Evolutionary conservation across 2,797 vertebrate species (phyloP), one percentile per base, ranked within the genome.

Genomic region (Hylomyscus alleni): DNA sequence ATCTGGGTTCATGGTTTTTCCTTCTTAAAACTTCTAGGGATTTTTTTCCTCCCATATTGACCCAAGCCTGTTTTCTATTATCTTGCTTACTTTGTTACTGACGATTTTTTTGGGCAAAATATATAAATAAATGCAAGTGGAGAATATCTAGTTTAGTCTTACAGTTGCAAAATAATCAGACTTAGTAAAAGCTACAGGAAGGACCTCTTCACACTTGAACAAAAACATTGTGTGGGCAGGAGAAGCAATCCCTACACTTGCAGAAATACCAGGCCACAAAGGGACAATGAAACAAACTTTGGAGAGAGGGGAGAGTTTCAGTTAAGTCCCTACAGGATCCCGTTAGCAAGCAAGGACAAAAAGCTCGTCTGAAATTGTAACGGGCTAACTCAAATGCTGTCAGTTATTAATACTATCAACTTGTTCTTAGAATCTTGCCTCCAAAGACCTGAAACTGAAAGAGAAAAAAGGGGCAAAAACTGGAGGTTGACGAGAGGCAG

Each of bases 11-110:
- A 69, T 81, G 31, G 31, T 76, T 62, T 75, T 73, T 52, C 3
- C 37, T 95, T 90, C 52, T 86, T 89, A 89, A 93, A 97, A 93
- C 34, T 86, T 90, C 52, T 40, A 15, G 40, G 37, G 77, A 90
- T 73, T 69, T 69, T 77, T 44, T 69, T n/a, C 3, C 17, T 29
- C 0, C 12, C 20, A 77, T 73, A 40, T 87, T 90, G 90, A 93
- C 85, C 65, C 77, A 75, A 92, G 69, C 29, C 83, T 75, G 94
- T 26, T 90, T 62, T 67, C 58, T 9, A n/a, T 54, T 95, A 69
- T 95, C 65, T 88, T 92, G 75, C 60, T 82, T 94, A 93, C 90
- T 9, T 69, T 76, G n/a, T 92, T 86, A 75, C 62, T 62, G 58
- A 83, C 85, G 85, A 96, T 90, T 40, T 26, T 93, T 31, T 26